Percentiles rank a stretch among this genome's conserved stretches.
Evolutionary conservation across 2,113 vertebrate genomes (phyloP).

Genomic region (Alethe diademata): DNA sequence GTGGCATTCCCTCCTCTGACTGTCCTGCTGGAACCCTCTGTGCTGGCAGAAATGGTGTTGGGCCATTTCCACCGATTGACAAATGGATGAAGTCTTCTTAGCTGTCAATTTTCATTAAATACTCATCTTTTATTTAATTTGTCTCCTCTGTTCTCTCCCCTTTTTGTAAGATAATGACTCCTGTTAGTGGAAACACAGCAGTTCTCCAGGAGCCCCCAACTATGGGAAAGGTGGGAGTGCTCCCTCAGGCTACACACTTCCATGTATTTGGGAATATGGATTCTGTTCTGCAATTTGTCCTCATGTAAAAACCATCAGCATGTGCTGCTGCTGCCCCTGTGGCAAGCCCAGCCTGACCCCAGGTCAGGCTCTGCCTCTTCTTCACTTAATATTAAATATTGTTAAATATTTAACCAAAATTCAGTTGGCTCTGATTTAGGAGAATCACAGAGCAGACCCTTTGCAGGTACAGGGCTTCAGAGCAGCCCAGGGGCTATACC

Average conservation of each 20-base stretch:
- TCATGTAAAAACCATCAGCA: not conserved
- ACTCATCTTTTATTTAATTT: not conserved
- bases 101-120: not conserved
- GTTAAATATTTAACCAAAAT: not conserved
- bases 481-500: not conserved
- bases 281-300: not conserved
- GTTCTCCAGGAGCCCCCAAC: accelerated
- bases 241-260: not conserved
- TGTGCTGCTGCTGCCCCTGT: not conserved
- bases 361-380: not conserved
- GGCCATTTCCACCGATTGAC: not conserved
- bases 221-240: not conserved
- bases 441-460: not conserved
- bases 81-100: not conserved
- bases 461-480: not conserved
- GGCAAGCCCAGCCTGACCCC: not conserved
- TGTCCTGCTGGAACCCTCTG: not conserved
- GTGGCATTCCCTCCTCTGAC: not conserved
- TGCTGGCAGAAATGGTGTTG: not conserved
- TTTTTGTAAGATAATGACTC: not conserved
- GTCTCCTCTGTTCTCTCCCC: not conserved
- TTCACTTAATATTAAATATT: not conserved
- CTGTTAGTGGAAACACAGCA: accelerated
- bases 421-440: not conserved
- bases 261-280: not conserved